These are phyloP conservation scores for Eonycteris spelaea DNA, from an alignment of 2,113 vertebrate genomes.

Conservation along the genomic window DNA sequence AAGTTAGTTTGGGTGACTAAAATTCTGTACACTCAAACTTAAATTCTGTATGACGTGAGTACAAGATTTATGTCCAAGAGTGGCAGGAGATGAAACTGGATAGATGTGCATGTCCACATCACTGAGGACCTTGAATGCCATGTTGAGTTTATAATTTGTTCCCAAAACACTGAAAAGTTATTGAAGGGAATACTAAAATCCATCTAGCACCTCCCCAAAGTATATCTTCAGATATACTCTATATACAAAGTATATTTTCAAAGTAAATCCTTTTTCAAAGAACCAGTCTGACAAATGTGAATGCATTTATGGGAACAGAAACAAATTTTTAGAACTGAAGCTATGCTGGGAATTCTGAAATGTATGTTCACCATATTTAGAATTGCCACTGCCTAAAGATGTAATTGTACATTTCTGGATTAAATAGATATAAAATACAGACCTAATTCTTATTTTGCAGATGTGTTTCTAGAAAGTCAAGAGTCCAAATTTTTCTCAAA, in stretches of 20 bases:
- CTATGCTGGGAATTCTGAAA: constrained; percentile 10
- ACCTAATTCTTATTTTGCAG: neutral
- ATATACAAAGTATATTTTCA: neutral
- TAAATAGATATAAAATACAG: neutral
- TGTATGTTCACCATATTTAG: neutral
- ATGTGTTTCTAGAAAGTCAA: constrained; percentile 31
- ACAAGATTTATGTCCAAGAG: neutral
- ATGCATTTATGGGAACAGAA: neutral
- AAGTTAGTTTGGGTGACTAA: neutral
- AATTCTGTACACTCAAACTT: neutral
- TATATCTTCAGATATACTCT: neutral
- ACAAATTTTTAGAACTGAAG: neutral
- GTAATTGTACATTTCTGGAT: neutral
- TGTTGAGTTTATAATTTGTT: neutral
- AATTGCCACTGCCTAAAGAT: neutral
- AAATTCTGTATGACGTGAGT: neutral
- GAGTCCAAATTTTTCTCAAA: constrained; percentile 17
- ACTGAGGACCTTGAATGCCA: neutral
- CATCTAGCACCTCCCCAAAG: neutral
- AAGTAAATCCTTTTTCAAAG: neutral
- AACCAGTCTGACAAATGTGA: constrained; percentile 25
- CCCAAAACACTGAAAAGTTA: neutral
- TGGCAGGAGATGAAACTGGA: neutral
- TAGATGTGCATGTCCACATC: neutral
- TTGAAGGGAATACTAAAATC: neutral